These are phyloP conservation scores for Onychomys torridus DNA, from an alignment of 2,797 vertebrate species.

Conservation along the genomic window DNA sequence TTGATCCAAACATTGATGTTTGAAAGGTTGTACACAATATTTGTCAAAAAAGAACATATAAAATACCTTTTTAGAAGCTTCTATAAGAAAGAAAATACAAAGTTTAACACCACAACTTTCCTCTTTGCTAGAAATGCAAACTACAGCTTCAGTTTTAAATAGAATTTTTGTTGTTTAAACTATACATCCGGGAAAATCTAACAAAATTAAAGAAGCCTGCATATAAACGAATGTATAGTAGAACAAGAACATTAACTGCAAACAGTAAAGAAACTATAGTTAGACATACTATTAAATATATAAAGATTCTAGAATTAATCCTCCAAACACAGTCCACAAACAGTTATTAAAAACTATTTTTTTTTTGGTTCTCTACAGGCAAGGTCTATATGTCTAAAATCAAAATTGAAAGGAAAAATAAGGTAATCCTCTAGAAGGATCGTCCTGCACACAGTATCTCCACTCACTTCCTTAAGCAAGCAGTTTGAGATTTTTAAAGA, in stretches of 20 bases:
- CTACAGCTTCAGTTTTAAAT: slow-evolving; percentile 90
- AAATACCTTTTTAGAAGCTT: slow-evolving; percentile 92
- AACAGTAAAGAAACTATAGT: slow-evolving; percentile 87
- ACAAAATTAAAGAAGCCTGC: slow-evolving; percentile 90
- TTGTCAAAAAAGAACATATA: slow-evolving; percentile 91
- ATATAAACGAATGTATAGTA: slow-evolving; percentile 92
- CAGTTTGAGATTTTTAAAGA: slow-evolving; percentile 75
- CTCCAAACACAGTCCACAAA: slow-evolving; percentile 86
- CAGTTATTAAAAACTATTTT: slow-evolving; percentile 81
- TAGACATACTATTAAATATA: slow-evolving; percentile 89
- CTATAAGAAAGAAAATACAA: slow-evolving; percentile 92
- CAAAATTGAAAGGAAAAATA: slow-evolving; percentile 75
- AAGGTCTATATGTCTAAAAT: slow-evolving; percentile 81
- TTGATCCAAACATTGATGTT: slow-evolving; percentile 90
- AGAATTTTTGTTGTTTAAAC: slow-evolving; percentile 89
- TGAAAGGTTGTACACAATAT: slow-evolving; percentile 90
- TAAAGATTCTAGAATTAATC: slow-evolving; percentile 86
- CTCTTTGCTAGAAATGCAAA: slow-evolving; percentile 89
- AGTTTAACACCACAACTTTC: slow-evolving; percentile 90
- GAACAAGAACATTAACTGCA: slow-evolving; percentile 90
- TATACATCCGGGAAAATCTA: slow-evolving; percentile 90
- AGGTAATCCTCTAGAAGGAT: slow-evolving; percentile 78
- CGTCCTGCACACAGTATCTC: slow-evolving; percentile 57
- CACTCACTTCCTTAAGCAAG: slow-evolving; percentile 71
- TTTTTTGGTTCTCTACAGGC: slow-evolving; percentile 81